Percentiles rank a stretch among this genome's conserved stretches.
These are phyloP conservation scores for Tiphia femorata DNA, from an alignment of 2,888 invertebrate genomes.

Conservation along the genomic window DNA sequence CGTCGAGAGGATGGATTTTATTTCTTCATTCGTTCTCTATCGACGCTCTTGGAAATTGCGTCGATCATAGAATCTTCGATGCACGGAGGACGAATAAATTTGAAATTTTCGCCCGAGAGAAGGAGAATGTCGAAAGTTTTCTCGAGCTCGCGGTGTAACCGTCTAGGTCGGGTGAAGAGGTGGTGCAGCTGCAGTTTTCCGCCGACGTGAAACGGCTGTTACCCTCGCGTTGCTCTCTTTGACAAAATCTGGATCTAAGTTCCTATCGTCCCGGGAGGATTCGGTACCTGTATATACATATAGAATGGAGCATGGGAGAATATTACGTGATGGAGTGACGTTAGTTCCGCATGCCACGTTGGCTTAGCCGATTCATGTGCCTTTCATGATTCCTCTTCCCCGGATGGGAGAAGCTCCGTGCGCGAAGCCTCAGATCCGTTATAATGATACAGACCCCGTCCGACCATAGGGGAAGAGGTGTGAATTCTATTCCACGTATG, in stretches of 20 bases:
- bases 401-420: not conserved
- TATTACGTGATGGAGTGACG: constrained; percentile 4
- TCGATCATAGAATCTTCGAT: too few relatives aligned
- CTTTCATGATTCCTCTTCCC: not conserved
- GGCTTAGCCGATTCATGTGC: not conserved
- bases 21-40: too few relatives aligned
- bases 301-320: constrained; percentile 11
- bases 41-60: too few relatives aligned
- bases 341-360: constrained; percentile 1
- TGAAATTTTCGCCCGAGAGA: too few relatives aligned
- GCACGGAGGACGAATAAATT: too few relatives aligned
- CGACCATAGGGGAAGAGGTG: too few relatives aligned
- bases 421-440: too few relatives aligned
- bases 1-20: too few relatives aligned
- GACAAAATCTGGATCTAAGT: constrained; percentile 28
- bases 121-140: too few relatives aligned
- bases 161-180: too few relatives aligned
- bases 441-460: not conserved
- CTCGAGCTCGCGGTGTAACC: too few relatives aligned
- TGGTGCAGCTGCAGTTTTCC: constrained; percentile 22
- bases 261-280: constrained; percentile 8
- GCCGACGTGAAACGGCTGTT: constrained; percentile 27
- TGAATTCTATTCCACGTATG: too few relatives aligned
- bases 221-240: constrained; percentile 14
- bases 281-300: constrained; percentile 11